Base-by-base conservation (phyloP, 2,113 vertebrate species). In the Myanophis thanlyinensis region DNA sequence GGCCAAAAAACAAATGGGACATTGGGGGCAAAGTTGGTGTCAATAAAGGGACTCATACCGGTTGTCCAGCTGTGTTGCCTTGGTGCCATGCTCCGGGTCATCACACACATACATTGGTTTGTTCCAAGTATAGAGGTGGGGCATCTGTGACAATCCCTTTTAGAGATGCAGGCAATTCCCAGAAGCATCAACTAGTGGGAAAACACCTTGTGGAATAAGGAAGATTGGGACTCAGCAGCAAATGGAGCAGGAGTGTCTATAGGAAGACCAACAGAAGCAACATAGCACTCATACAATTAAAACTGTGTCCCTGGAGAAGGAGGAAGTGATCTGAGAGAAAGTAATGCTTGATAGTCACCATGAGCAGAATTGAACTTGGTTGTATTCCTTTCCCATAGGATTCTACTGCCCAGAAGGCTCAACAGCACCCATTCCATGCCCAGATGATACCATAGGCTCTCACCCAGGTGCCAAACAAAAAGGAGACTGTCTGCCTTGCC, bases 331-430 rank as follows among this genome's bases (percentile, higher is more conserved):
- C 20, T 23, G 80, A 46, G 80, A 46, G 20, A 53, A 88, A 4
- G 23, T 35, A 53, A 53, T 7, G 6, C 51, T 35, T 46, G 56
- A 53, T 88, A 18, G 85, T 84, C 85, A 13, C 49, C 4, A 0
- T 4, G 18, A 52, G 48, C 1, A 53, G 0, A 48, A 13, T 62
- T 11, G 4, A 53, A 27, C n/a, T 80, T 56, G 4, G 2, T 0
- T 52, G 0, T 40, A 91, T 93, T 4, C 5, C 22, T 85, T 1
- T 87, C 85, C 10, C 51, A 0, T 90, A 99, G 99, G 99, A 30
- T 98, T 98, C 93, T 99, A 98, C 95, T 99, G 99, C 91, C 97
- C 97, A 1, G 98, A 98, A 85, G 98, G 98, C 2, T 96, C 98
- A 51, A 97, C 97, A 73, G 92, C 95, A 8, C 97, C 98, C 73